Base-by-base conservation (phyloP, 2,888 invertebrate genomes). In the Nematopogon swammerdamellus region DNA sequence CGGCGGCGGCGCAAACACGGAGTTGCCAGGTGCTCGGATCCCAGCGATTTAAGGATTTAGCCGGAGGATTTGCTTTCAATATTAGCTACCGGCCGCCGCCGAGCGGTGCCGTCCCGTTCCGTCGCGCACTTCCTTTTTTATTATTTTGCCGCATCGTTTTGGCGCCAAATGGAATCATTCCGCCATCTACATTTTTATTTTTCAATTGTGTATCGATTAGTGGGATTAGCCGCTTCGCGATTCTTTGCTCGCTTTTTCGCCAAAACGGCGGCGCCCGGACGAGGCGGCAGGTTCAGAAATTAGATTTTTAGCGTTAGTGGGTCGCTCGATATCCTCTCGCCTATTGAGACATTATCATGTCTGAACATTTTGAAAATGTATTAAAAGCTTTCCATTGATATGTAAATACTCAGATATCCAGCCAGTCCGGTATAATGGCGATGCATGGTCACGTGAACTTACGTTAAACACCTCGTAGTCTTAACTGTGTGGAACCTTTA, bases 161-260 rank as follows among this genome's bases (percentile, higher is more conserved):
- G 76, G 72, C 70, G 70, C 75, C 66, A 74, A 79, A 76, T 74
- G 77, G 77, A 79, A 77, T 77, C 71, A 79, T 77, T 79, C 72
- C 65, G 70, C 75, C 72, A 77, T 80, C 80, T 80, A 75, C 80
- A 76, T 80, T 80, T 80, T 80, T 80, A 80, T 80, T 80, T 80
- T 80, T 80, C 80, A 80, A 80, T 80, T 80, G 80, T 71, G 62
- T 67, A 58, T 65, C 80, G 80, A 80, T 80, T 80, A 80, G 74
- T 76, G 68, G 77, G 79, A 80, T 80, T 80, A 80, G 72, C 62
- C 69, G 60, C 72, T 76, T 75, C 73, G 64, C 74, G 76, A 76
- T 72, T 70, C 71, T 77, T 76, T 75, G 70, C 68, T 74, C 67
- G 63, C 70, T 76, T 76, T 75, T 16, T n/a, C n/a, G n/a, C n/a